Evolutionary conservation across 2,113 vertebrate species (phyloP).

Genomic region (Herpetotheres cachinnans): DNA sequence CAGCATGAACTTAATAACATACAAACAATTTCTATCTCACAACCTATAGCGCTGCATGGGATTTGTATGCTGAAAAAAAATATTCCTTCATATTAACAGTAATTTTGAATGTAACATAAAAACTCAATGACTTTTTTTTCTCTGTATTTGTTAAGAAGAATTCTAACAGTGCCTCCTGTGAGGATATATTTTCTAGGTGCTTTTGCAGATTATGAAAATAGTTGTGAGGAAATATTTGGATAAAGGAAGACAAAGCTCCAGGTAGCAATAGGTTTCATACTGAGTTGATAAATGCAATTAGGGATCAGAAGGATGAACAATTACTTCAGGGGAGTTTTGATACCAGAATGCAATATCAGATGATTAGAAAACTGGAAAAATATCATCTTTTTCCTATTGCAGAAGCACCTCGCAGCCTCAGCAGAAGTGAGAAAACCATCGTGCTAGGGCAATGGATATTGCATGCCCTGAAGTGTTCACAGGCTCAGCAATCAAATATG

Average conservation of each 20-base stretch:
- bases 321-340: slow-evolving; percentile 53
- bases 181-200: slow-evolving; percentile 22
- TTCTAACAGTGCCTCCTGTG: background rate
- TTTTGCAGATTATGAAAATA: slow-evolving; percentile 60
- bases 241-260: slow-evolving; percentile 54
- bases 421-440: background rate
- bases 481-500: slow-evolving; percentile 3
- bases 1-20: slow-evolving; percentile 63
- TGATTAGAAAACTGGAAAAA: slow-evolving; percentile 48
- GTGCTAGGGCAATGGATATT: background rate
- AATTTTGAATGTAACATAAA: slow-evolving; percentile 37
- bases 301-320: slow-evolving; percentile 55
- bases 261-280: slow-evolving; percentile 54
- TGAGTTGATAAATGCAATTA: slow-evolving; percentile 62
- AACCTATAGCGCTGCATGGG: slow-evolving; percentile 34
- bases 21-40: slow-evolving; percentile 64
- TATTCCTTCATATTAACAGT: slow-evolving; percentile 25
- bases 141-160: slow-evolving; percentile 18
- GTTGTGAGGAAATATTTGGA: slow-evolving; percentile 35
- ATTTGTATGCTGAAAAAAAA: slow-evolving; percentile 16
- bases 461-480: slow-evolving; percentile 11
- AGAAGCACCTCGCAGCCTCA: background rate
- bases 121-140: slow-evolving; percentile 6
- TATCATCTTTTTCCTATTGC: background rate
- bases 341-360: slow-evolving; percentile 47